phyloP scores from a whole-genome alignment of 1,140 invertebrate species.

The Psix sp. region DNA sequence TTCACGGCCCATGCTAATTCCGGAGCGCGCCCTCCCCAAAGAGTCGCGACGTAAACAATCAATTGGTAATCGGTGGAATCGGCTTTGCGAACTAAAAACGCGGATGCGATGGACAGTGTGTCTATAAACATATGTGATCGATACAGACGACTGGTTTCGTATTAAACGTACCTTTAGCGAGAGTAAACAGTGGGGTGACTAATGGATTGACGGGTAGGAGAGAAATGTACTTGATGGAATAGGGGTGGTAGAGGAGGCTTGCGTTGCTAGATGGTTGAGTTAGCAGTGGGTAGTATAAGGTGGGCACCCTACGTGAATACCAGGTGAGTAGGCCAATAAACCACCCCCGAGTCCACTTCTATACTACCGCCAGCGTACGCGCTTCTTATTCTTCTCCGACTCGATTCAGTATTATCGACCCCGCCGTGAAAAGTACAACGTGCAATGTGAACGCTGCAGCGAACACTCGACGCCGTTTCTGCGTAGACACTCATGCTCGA shows the following conservation, averaged over 20 bases:
- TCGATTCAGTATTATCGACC: slow-evolving; percentile 32
- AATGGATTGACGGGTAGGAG: slow-evolving; percentile 58
- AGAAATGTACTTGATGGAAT: slow-evolving; percentile 46
- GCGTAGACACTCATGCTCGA: slow-evolving; percentile 3
- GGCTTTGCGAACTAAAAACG: neutral
- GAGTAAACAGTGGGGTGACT: slow-evolving; percentile 61
- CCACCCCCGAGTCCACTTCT: slow-evolving; percentile 64
- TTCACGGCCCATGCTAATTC: slow-evolving; percentile 28
- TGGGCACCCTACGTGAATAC: slow-evolving; percentile 70
- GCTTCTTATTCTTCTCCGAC: slow-evolving; percentile 35
- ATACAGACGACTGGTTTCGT: slow-evolving; percentile 51
- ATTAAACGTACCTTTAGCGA: slow-evolving; percentile 63
- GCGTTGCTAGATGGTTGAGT: slow-evolving; percentile 62
- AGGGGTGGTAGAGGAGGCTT: slow-evolving; percentile 47
- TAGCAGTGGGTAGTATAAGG: slow-evolving; percentile 69
- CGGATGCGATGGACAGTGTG: slow-evolving; percentile 26
- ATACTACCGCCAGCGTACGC: slow-evolving; percentile 64
- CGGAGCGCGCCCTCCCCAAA: slow-evolving; percentile 2
- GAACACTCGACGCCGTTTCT: no score
- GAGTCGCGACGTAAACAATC: no score
- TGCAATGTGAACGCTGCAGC: neutral
- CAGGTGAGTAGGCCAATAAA: slow-evolving; percentile 71
- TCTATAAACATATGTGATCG: slow-evolving; percentile 57
- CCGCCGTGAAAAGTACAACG: slow-evolving; percentile 14
- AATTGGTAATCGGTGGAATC: no score